Percentiles rank a stretch among this genome's conserved stretches.
Evolutionary conservation across 2,113 vertebrate genomes (phyloP).

Genomic region (Scolopax mira): DNA sequence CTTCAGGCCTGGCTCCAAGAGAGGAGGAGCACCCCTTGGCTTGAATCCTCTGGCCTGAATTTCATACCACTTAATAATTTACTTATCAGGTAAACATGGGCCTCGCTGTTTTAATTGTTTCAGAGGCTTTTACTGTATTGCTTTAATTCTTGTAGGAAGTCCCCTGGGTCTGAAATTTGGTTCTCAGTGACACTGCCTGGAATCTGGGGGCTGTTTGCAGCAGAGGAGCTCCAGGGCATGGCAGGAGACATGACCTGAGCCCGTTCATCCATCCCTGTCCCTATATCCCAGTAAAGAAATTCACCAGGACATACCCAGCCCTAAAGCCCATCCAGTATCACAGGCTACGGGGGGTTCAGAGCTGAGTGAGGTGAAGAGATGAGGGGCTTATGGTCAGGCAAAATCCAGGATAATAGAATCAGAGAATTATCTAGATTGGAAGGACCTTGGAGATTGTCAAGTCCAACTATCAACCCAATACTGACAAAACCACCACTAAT

Average conservation of each 20-base stretch:
- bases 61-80: no score
- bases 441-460: not conserved
- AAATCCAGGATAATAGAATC: no score
- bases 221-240: not conserved
- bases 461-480: not conserved
- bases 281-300: not conserved
- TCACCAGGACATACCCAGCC: not conserved
- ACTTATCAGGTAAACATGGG: accelerated
- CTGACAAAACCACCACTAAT: not conserved
- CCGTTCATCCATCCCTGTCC: not conserved
- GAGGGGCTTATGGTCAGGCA: not conserved
- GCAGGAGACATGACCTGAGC: not conserved
- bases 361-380: accelerated
- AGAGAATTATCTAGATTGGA: not conserved
- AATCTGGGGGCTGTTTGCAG: not conserved
- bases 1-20: not conserved
- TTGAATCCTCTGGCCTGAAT: not conserved
- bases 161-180: not conserved
- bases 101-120: accelerated
- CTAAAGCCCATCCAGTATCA: not conserved
- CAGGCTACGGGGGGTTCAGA: accelerated
- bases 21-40: not conserved
- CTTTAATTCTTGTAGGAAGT: not conserved
- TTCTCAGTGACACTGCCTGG: not conserved
- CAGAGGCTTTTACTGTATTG: not conserved